Conservation (phyloP, 2,113 vertebrate species). For the Labeo rohita region DNA sequence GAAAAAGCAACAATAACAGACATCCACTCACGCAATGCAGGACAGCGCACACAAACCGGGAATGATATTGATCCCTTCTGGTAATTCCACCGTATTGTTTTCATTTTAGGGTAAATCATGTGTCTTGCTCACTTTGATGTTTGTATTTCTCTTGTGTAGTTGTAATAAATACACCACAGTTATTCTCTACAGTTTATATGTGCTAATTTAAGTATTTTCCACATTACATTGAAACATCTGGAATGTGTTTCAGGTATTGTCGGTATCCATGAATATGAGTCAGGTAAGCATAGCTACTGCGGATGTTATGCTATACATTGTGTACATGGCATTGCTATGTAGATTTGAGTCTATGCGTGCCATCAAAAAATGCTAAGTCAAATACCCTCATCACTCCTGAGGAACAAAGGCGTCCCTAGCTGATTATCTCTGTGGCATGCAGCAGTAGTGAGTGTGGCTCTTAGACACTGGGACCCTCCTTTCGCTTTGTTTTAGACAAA, state of each 20-base stretch:
- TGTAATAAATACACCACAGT: background rate
- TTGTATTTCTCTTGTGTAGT: background rate
- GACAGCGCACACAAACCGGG: slow-evolving; percentile 1
- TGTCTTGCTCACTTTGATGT: background rate
- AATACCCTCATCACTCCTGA: slow-evolving; percentile 75
- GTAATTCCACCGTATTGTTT: slow-evolving; percentile 3
- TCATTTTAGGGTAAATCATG: slow-evolving; percentile 20
- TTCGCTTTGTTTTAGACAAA: slow-evolving; percentile 55
- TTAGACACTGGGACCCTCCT: slow-evolving; percentile 33
- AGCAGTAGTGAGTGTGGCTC: slow-evolving; percentile 55
- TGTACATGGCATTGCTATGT: background rate
- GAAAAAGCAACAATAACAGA: slow-evolving; percentile 69
- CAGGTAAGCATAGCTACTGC: background rate
- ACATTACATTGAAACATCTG: too few relatives aligned
- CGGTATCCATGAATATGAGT: background rate
- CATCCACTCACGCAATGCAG: slow-evolving; percentile 64
- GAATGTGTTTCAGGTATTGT: background rate
- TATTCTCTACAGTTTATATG: background rate
- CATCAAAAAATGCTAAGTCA: slow-evolving; percentile 73
- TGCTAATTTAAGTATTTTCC: background rate
- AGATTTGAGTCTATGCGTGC: slow-evolving; percentile 56
- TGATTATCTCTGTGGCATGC: slow-evolving; percentile 76
- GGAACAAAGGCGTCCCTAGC: slow-evolving; percentile 71
- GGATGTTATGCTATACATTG: background rate
- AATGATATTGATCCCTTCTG: background rate